A percentile compares a stretch with the other conserved stretches of the same genome.
Evolutionary conservation across 1,140 invertebrate genomes (phyloP).

Genomic region (Diabrotica virgifera): DNA sequence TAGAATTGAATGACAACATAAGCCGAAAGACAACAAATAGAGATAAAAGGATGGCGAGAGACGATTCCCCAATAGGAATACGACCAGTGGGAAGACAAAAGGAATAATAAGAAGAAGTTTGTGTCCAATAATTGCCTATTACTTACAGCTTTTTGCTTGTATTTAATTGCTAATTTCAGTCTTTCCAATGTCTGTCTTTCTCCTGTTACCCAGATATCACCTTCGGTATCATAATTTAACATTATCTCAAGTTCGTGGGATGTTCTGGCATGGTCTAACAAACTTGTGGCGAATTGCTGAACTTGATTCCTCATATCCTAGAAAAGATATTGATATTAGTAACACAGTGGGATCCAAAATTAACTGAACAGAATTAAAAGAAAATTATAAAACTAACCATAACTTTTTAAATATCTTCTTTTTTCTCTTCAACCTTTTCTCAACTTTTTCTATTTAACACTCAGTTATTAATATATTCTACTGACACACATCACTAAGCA

Average conservation of each 20-base stretch:
- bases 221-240: slow-evolving; percentile 76
- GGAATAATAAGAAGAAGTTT: too few relatives aligned
- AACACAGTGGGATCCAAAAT: background rate
- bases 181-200: slow-evolving; percentile 75
- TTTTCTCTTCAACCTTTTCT: too few relatives aligned
- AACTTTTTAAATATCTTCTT: too few relatives aligned
- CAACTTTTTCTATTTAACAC: too few relatives aligned
- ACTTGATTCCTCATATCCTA: slow-evolving; percentile 34
- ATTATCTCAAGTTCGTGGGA: slow-evolving; percentile 88
- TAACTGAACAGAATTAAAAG: slow-evolving; percentile 46
- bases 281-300: slow-evolving; percentile 74
- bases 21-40: too few relatives aligned
- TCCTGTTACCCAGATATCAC: slow-evolving; percentile 62
- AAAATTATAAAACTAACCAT: too few relatives aligned
- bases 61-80: too few relatives aligned
- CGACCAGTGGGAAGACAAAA: too few relatives aligned
- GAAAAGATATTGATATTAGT: slow-evolving; percentile 8
- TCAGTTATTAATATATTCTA: too few relatives aligned
- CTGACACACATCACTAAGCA: too few relatives aligned
- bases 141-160: slow-evolving; percentile 86
- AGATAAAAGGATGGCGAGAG: too few relatives aligned
- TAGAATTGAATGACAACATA: too few relatives aligned
- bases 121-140: background rate
- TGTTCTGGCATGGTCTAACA: slow-evolving; percentile 84
- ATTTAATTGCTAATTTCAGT: slow-evolving; percentile 84